Evolutionary conservation across 1,140 invertebrate species (phyloP), one percentile per base, ranked within the genome.

Genomic region (Sipha flava): DNA sequence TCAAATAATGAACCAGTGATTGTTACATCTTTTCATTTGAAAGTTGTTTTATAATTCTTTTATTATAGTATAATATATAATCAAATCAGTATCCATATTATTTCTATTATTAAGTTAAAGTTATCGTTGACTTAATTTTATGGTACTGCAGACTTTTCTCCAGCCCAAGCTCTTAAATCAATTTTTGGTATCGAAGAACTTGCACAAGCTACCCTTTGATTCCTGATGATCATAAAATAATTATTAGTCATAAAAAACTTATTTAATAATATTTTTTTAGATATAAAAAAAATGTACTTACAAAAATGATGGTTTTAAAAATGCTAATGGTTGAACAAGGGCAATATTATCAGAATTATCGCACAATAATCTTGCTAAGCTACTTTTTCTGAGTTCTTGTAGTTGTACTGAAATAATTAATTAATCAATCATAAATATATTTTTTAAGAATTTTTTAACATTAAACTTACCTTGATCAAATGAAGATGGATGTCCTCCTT

Each of bases 271-370:
- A 23, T 23, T 43, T 16, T 23, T 18, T 47, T 2, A 66, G 23
- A 40, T 31, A 70, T 57, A 18, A 79, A 37, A 21, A 59, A n/a
- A n/a, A n/a, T n/a, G n/a, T 47, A 82, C 86, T 85, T 85, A 87
- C 87, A 86, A 59, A 77, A 86, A 85, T 16, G 86, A 86, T 47
- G 86, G 84, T 80, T 85, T 84, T 59, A 87, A 83, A 81, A 90
- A 89, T 7, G 86, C 87, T 26, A 88, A 83, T 12, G 88, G 88
- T 82, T 89, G 88, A 70, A 89, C 87, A 2, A 85, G 82, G 14
- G 84, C 82, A 72, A 89, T 85, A 54, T 87, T 85, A 81, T 89
- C 88, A 5, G 86, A 86, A 81, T 89, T 89, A 84, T 90, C 89
- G 82, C 90, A 90, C 31, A 90, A 81, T 16, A 90, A 83, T 29